Percentiles rank a stretch among this genome's conserved stretches.
Evolutionary conservation across 2,888 invertebrate species (phyloP).

Genomic region (Eristalis arbustorum): DNA sequence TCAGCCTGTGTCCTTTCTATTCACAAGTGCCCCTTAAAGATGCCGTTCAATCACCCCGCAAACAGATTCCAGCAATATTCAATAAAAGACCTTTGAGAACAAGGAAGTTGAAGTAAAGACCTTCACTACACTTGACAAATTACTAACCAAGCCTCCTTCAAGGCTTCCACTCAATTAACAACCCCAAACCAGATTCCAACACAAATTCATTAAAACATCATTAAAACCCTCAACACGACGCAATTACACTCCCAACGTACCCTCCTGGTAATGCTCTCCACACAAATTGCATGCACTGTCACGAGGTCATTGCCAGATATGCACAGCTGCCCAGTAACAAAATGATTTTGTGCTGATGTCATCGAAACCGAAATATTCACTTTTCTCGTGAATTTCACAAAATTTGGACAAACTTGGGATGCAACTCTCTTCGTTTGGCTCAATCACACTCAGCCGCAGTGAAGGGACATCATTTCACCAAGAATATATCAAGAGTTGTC

Average conservation of each 20-base stretch:
- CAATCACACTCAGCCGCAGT: not conserved
- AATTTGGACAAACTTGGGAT: not conserved
- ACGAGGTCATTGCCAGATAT: not conserved
- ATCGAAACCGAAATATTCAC: not conserved
- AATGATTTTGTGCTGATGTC: not conserved
- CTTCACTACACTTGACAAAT: too few relatives aligned
- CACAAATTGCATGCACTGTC: not conserved
- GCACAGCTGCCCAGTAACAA: not conserved
- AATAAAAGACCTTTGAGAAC: too few relatives aligned
- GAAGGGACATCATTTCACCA: not conserved
- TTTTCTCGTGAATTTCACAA: not conserved
- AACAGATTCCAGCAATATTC: not conserved
- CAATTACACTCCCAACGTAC: not conserved
- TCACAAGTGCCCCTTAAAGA: not conserved
- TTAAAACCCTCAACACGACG: not conserved
- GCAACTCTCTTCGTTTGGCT: not conserved
- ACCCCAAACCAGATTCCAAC: too few relatives aligned
- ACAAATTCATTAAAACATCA: not conserved
- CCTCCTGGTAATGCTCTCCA: not conserved
- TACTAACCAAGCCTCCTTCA: too few relatives aligned
- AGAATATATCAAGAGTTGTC: not conserved
- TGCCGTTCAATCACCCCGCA: not conserved
- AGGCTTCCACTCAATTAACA: too few relatives aligned
- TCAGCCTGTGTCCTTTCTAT: not conserved
- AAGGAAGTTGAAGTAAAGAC: too few relatives aligned